Conservation (phyloP, 2,888 invertebrate species). For the Eupithecia insigniata region DNA sequence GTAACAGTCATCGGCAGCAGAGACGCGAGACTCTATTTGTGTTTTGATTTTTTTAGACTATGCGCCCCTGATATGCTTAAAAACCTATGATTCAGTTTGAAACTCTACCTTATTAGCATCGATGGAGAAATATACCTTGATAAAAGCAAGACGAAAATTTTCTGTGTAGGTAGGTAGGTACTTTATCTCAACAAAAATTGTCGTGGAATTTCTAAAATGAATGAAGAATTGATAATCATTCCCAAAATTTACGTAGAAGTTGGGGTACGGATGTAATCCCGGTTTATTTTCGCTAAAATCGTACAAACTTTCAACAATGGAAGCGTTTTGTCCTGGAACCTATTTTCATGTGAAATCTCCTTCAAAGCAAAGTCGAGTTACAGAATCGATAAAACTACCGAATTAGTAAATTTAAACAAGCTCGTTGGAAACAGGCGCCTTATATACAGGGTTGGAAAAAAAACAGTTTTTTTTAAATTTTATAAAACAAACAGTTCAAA, state of each 20-base stretch:
- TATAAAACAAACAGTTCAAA: no score
- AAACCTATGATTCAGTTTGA: no score
- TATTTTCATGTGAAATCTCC: slow-evolving; percentile 5
- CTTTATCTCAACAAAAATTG: no score
- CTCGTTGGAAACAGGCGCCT: neutral
- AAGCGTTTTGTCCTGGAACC: neutral
- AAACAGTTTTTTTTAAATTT: no score
- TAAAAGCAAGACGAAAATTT: neutral
- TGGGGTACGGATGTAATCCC: slow-evolving; percentile 9
- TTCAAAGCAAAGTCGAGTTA: neutral
- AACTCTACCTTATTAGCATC: no score
- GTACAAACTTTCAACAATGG: slow-evolving; percentile 19
- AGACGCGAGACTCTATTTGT: no score
- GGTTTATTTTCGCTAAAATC: slow-evolving; percentile 21
- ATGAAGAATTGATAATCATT: neutral
- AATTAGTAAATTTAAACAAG: neutral
- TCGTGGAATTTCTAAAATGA: neutral
- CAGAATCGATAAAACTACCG: neutral
- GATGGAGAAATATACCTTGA: neutral
- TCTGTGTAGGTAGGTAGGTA: no score
- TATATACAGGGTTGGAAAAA: no score
- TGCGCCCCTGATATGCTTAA: no score
- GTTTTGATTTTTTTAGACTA: no score
- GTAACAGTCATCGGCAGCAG: no score
- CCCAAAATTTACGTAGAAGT: neutral